Evolutionary conservation across 2,888 invertebrate genomes (phyloP).

Genomic region (Mimachlamys varia): DNA sequence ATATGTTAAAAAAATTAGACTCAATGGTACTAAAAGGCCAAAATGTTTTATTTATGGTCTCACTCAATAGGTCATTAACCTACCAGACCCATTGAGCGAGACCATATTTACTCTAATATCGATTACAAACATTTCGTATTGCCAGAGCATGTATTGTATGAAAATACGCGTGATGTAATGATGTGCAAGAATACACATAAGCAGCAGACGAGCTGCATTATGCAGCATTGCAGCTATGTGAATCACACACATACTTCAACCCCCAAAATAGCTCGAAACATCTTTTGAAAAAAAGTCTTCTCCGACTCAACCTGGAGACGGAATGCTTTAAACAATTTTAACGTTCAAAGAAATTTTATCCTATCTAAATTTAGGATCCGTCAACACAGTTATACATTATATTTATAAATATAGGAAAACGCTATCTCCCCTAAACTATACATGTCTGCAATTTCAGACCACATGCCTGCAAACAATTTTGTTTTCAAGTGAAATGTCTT

Average conservation of each 20-base stretch:
- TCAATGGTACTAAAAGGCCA: neutral
- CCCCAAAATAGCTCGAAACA: neutral
- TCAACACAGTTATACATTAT: neutral
- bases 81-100: neutral
- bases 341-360: neutral
- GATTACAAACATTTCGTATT: neutral
- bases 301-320: neutral
- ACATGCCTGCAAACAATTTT: neutral
- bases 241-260: neutral
- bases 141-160: neutral
- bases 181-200: neutral
- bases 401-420: neutral
- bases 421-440: neutral
- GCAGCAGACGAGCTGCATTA: neutral
- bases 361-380: neutral
- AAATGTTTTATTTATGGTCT: too few relatives aligned
- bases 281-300: neutral
- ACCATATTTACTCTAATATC: neutral
- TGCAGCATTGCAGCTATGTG: neutral
- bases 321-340: constrained; percentile 15
- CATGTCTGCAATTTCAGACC: neutral
- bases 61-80: too few relatives aligned
- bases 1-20: too few relatives aligned
- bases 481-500: neutral
- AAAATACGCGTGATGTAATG: too few relatives aligned